Base-by-base conservation (phyloP, 2,888 invertebrate species). In the Julus scandinavius region DNA sequence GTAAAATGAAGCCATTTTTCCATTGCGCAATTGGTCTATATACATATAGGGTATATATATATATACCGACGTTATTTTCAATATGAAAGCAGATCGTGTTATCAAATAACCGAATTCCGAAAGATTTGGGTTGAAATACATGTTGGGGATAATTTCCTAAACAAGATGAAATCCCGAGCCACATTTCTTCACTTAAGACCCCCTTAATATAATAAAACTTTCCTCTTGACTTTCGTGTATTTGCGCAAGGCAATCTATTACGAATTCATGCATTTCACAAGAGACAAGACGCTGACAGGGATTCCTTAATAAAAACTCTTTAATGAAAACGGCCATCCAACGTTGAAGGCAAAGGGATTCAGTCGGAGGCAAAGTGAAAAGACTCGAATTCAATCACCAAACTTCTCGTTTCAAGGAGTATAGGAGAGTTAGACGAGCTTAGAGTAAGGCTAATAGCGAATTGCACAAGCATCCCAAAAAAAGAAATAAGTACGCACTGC, bases 281-380 rank as follows among this genome's bases (percentile, higher is more conserved):
- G 72, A 72, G 72, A 72, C 72, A 72, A 72, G 72, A 72, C 58
- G 17, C 72, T 72, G 72, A 72, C 72, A 72, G 72, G 72, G 72
- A 72, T 72, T 72, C 72, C 72, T 72, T 72, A 29, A 72, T 72
- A 72, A 72, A 72, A 72, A 72, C 63, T 63, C 72, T 72, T 20
- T 72, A 72, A 72, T 72, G 72, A 72, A 72, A 72, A 29, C 72
- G 72, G 20, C 72, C 72, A 29, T 72, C 29, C 9, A 72, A 20
- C 29, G 72, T 29, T 29, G 72, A 72, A 72, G 72, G 72, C 7
- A n/a, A 29, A 72, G 72, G 72, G 72, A 72, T 72, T 72, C 29
- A 5, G 11, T 29, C 11, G 72, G 29, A 29, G n/a, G 72, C 72
- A 72, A 72, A 72, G 72, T 72, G 72, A 72, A 72, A 63, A 72